phyloP scores from a whole-genome alignment of 2,113 vertebrate genomes.

The Bombycilla garrulus region DNA sequence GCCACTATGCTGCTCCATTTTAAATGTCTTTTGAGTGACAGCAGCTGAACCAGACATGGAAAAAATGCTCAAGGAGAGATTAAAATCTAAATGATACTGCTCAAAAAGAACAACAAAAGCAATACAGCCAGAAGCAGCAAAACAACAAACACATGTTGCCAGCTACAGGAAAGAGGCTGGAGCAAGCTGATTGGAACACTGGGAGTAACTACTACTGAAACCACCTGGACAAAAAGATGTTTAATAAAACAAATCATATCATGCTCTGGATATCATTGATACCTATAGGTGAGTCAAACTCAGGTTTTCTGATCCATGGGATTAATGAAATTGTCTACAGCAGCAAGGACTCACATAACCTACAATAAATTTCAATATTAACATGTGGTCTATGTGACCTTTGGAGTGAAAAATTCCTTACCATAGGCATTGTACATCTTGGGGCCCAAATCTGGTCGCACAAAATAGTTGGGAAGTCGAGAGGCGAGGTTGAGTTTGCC shows the following conservation, averaged over 20 bases:
- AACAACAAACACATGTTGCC: neutral
- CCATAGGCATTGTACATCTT: conserved; percentile 85
- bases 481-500: conserved; percentile 81
- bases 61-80: neutral
- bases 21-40: neutral
- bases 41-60: neutral
- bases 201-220: neutral
- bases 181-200: neutral
- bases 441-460: conserved; percentile 80
- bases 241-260: neutral
- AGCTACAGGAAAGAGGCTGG: neutral
- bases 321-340: neutral
- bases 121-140: neutral
- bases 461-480: conserved; percentile 79
- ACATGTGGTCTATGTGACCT: neutral
- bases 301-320: neutral
- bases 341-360: neutral
- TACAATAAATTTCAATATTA: neutral
- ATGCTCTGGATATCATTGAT: neutral
- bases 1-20: neutral
- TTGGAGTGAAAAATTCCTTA: conserved; percentile 36
- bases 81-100: neutral
- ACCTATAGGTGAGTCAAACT: neutral
- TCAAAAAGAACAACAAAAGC: neutral
- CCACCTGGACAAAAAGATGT: neutral